Evolutionary conservation across 2,888 invertebrate genomes (phyloP).

Genomic region (Patella pellucida): DNA sequence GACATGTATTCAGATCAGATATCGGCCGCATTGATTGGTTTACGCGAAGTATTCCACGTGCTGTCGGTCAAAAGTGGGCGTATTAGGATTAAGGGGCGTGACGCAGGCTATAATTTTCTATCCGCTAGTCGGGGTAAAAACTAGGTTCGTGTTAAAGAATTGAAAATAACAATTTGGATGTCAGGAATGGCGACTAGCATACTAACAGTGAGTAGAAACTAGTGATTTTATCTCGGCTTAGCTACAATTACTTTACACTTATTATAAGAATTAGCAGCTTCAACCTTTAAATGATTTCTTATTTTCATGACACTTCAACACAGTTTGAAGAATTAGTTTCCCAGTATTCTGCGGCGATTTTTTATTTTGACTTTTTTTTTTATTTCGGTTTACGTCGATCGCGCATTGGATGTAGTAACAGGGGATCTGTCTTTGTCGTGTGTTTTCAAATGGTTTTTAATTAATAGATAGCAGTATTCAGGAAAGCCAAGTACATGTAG

Average conservation of each 20-base stretch:
- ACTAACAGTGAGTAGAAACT: slow-evolving; percentile 10
- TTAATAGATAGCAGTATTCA: too few species aligned
- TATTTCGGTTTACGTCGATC: background rate
- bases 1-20: too few species aligned
- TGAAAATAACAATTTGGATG: slow-evolving; percentile 12
- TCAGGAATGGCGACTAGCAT: slow-evolving; percentile 10
- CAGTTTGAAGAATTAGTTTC: background rate
- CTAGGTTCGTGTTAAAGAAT: slow-evolving; percentile 7
- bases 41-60: background rate
- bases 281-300: slow-evolving; percentile 1
- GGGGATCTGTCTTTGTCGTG: background rate
- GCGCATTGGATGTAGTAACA: slow-evolving; percentile 4
- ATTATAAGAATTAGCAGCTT: slow-evolving; percentile 3
- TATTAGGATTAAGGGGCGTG: slow-evolving; percentile 1
- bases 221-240: background rate
- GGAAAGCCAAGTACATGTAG: too few species aligned
- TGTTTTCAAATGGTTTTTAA: background rate
- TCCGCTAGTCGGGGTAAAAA: background rate
- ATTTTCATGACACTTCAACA: background rate
- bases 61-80: slow-evolving; percentile 5
- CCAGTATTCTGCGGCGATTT: background rate
- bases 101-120: slow-evolving; percentile 3
- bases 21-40: too few species aligned
- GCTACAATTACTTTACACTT: background rate
- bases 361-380: background rate